Evolutionary conservation across 2,888 invertebrate genomes (phyloP).

Genomic region (Fabriciana adippe): DNA sequence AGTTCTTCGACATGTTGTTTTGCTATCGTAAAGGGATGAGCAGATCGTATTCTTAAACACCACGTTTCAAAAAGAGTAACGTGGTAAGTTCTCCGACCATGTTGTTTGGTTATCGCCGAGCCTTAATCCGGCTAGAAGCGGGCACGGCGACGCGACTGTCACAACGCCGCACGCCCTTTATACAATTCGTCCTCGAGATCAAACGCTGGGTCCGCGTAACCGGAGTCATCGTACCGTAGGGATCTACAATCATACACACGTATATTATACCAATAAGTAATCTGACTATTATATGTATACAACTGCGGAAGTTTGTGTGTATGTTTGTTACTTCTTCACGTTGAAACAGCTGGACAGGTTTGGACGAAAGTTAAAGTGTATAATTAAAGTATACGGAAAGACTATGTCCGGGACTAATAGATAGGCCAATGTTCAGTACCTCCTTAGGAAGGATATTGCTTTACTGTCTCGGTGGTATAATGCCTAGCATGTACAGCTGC

Average conservation of each 20-base stretch:
- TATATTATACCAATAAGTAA: not conserved
- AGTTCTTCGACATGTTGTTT: slow-evolving; percentile 1
- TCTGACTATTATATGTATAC: not conserved
- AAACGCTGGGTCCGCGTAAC: slow-evolving; percentile 86
- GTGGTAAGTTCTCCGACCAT: not conserved
- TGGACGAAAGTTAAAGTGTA: no score
- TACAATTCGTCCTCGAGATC: slow-evolving; percentile 87
- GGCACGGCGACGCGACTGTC: slow-evolving; percentile 76
- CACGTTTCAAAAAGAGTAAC: not conserved
- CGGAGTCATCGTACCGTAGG: slow-evolving; percentile 87
- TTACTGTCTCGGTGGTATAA: no score
- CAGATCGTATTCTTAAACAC: no score
- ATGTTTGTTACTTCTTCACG: no score
- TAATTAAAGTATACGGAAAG: no score
- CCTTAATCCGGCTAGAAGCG: slow-evolving; percentile 57
- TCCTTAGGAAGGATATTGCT: no score
- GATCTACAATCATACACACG: slow-evolving; percentile 59
- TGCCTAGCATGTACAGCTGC: no score
- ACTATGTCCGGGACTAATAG: no score
- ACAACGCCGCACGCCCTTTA: slow-evolving; percentile 83
- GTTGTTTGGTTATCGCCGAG: slow-evolving; percentile 25
- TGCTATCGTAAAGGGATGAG: not conserved
- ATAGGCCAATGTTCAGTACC: no score
- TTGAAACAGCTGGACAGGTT: no score
- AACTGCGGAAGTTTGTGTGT: no score